phyloP scores from a whole-genome alignment of 2,113 vertebrate species.

The Dasypus novemcinctus region DNA sequence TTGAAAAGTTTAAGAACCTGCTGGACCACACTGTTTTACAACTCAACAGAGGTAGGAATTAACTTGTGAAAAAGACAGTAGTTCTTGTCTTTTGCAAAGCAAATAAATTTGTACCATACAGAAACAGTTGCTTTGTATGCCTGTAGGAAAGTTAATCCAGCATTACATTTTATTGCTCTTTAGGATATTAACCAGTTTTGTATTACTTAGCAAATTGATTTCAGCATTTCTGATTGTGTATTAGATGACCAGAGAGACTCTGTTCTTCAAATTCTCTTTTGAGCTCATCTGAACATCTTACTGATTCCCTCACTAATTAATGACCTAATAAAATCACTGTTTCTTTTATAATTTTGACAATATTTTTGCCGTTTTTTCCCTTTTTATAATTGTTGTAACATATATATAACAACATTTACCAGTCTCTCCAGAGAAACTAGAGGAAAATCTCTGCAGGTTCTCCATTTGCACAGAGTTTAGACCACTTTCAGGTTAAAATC shows the following conservation, averaged over 20 bases:
- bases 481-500: not conserved
- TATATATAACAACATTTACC: no score
- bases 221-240: no score
- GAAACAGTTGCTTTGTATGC: not conserved
- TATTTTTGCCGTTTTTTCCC: not conserved
- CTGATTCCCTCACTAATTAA: no score
- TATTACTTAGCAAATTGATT: no score
- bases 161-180: not conserved
- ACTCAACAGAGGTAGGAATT: not conserved
- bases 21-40: not conserved
- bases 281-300: not conserved
- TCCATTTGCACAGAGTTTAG: not conserved
- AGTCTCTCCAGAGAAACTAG: not conserved
- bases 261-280: not conserved
- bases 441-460: not conserved
- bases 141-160: not conserved
- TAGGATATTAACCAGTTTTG: no score
- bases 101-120: not conserved
- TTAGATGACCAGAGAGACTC: not conserved
- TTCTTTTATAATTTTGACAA: constrained; percentile 1
- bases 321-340: constrained; percentile 14
- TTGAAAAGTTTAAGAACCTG: not conserved
- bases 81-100: not conserved
- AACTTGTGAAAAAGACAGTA: not conserved
- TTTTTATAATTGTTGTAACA: no score